Percentiles rank a stretch among this genome's conserved stretches.
Conservation (phyloP, 1,140 invertebrate genomes). For the Zeugodacus cucurbitae region DNA sequence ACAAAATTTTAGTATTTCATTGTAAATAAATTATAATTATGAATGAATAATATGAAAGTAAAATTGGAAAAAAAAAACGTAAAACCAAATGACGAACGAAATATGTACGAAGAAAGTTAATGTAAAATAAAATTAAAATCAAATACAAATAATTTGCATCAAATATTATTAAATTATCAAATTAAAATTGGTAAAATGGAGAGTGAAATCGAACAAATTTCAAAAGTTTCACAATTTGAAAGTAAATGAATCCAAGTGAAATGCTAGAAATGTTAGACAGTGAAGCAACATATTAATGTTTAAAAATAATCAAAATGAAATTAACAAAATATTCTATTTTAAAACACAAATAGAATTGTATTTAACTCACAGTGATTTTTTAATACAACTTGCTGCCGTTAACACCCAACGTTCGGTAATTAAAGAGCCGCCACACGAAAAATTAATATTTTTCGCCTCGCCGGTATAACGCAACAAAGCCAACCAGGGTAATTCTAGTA, state of each 20-base stretch:
- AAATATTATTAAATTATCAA: background rate
- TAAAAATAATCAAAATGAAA: too few relatives aligned
- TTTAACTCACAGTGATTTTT: background rate
- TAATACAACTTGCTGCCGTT: constrained; percentile 3
- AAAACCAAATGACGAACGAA: background rate
- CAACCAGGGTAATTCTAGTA: constrained; percentile 21
- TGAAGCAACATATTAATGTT: too few relatives aligned
- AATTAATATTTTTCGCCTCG: background rate
- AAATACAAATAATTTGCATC: background rate
- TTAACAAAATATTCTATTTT: background rate
- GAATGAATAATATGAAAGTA: background rate
- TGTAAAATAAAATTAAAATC: background rate
- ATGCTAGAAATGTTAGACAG: too few relatives aligned
- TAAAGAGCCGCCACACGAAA: background rate
- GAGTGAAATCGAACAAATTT: too few relatives aligned
- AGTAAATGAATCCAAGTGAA: too few relatives aligned
- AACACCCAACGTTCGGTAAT: constrained; percentile 32
- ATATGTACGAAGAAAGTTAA: background rate
- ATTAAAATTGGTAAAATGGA: too few relatives aligned
- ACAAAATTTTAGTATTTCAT: background rate
- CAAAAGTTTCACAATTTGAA: too few relatives aligned
- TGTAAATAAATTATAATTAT: too few relatives aligned
- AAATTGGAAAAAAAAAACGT: background rate
- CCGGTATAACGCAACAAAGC: background rate
- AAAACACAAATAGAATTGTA: too few relatives aligned